Evolutionary conservation across 2,113 vertebrate genomes (phyloP).

Genomic region (Elgaria multicarinata): DNA sequence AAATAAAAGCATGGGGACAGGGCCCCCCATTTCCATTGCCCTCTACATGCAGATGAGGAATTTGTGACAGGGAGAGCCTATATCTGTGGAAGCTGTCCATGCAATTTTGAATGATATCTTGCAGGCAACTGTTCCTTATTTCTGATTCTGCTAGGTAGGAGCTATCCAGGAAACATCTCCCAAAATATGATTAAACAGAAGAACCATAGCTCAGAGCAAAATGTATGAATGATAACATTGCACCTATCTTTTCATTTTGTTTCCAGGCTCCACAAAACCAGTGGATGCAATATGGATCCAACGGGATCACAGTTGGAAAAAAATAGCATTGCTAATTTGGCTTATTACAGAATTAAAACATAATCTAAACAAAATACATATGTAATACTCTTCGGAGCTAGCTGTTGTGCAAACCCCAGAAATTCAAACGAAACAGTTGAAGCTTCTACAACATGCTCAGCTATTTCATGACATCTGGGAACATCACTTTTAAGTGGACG

Average conservation of each 20-base stretch:
- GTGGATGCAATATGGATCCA: not conserved
- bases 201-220: not conserved
- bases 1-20: too few species aligned
- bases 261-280: not conserved
- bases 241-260: too few species aligned
- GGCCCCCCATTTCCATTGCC: too few species aligned
- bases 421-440: constrained; percentile 6
- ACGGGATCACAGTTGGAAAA: constrained; percentile 10
- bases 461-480: constrained; percentile 5
- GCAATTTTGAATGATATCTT: too few species aligned
- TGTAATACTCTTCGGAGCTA: not conserved
- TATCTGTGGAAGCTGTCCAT: too few species aligned
- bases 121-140: not conserved
- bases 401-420: not conserved
- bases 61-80: too few species aligned
- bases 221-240: not conserved
- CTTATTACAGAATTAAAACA: not conserved
- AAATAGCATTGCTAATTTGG: not conserved
- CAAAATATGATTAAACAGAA: not conserved
- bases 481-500: not conserved
- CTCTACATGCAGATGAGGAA: too few species aligned
- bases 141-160: not conserved
- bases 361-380: not conserved
- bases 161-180: not conserved
- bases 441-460: not conserved